Conservation (phyloP, 2,888 invertebrate species). For the Cybosia mesomella region DNA sequence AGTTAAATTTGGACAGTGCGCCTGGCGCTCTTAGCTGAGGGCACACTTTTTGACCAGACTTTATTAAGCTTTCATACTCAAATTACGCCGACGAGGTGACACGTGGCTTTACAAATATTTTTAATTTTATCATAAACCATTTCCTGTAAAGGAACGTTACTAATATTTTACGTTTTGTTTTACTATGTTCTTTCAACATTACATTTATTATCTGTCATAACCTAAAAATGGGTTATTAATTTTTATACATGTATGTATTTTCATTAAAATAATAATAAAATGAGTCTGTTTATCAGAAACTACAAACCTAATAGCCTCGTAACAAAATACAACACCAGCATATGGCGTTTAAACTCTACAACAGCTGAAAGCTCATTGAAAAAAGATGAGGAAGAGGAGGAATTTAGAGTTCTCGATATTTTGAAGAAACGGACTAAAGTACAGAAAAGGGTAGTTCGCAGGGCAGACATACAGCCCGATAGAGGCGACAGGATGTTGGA, state of each 20-base stretch:
- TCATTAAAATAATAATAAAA: conserved; percentile 54
- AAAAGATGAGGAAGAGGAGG: conserved; percentile 74
- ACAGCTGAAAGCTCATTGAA: conserved; percentile 64
- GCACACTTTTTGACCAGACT: no score
- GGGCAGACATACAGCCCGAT: conserved; percentile 76
- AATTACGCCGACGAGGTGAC: no score
- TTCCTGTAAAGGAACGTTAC: conserved; percentile 2
- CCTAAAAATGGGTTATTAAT: conserved; percentile 57
- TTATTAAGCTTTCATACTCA: no score
- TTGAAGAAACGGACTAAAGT: conserved; percentile 70
- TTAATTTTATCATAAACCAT: no score
- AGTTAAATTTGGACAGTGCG: no score
- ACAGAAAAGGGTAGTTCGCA: conserved; percentile 61
- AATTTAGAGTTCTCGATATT: conserved; percentile 85
- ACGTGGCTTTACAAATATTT: no score
- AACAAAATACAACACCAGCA: conserved; percentile 61
- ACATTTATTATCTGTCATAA: conserved; percentile 34
- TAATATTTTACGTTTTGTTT: rapidly evolving
- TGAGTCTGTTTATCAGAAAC: conserved; percentile 77
- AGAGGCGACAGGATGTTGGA: conserved; percentile 78
- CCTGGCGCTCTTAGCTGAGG: no score
- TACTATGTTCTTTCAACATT: background rate
- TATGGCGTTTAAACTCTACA: conserved; percentile 78
- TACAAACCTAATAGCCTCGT: conserved; percentile 62
- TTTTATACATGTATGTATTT: conserved; percentile 22